Conservation (phyloP, 2,797 vertebrate species). For the Sandelia bainsii region DNA sequence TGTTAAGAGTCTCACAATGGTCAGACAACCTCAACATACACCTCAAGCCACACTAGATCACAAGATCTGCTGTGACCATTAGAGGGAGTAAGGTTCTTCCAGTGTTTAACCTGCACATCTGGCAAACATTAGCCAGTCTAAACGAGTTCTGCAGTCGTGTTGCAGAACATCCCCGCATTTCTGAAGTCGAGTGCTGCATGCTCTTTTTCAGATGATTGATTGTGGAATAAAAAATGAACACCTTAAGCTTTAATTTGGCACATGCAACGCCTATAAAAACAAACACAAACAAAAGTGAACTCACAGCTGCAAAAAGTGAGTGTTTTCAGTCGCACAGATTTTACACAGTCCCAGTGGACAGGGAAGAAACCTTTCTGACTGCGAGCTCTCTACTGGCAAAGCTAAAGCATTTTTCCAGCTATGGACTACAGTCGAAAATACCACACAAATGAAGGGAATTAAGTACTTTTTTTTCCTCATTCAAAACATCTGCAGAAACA, state of each 20-base stretch:
- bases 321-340: constrained; percentile 52
- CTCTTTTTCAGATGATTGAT: constrained; percentile 62
- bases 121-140: constrained; percentile 80
- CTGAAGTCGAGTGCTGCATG: constrained; percentile 57
- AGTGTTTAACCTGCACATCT: constrained; percentile 78
- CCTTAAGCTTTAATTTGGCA: constrained; percentile 71
- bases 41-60: constrained; percentile 29
- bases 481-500: constrained; percentile 71
- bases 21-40: constrained; percentile 19
- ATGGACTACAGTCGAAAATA: constrained; percentile 64
- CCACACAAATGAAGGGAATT: constrained; percentile 68
- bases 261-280: constrained; percentile 56
- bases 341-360: constrained; percentile 58
- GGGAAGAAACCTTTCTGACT: constrained; percentile 70
- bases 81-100: constrained; percentile 73
- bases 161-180: constrained; percentile 81
- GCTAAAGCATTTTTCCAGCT: constrained; percentile 68
- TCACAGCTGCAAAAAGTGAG: constrained; percentile 52
- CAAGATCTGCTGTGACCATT: constrained; percentile 44
- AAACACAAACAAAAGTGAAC: constrained; percentile 64
- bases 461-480: constrained; percentile 57
- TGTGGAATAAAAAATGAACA: constrained; percentile 68
- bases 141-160: constrained; percentile 76
- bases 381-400: constrained; percentile 56
- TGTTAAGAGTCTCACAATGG: constrained; percentile 14